These are phyloP conservation scores for Verasper variegatus DNA, from an alignment of 2,113 vertebrate species.

Conservation along the genomic window DNA sequence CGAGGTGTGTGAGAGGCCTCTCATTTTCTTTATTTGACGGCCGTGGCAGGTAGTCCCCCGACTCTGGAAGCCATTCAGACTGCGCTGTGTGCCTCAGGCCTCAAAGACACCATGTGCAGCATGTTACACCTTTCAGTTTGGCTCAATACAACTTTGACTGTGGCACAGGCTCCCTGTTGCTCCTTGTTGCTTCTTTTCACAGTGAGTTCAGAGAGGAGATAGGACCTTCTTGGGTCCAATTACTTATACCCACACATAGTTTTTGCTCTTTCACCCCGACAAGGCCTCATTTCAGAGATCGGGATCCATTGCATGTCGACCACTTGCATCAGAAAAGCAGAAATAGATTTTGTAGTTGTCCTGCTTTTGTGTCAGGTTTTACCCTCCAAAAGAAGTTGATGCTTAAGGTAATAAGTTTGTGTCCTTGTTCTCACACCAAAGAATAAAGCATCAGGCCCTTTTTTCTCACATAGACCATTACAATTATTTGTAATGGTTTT, in stretches of 20 bases:
- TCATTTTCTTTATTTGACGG: background rate
- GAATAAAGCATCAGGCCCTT: no score
- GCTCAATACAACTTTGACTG: background rate
- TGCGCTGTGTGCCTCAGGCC: background rate
- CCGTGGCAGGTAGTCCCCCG: background rate
- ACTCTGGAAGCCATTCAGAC: background rate
- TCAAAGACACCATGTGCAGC: background rate
- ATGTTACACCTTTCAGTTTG: background rate
- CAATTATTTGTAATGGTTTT: no score
- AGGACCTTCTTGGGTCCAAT: background rate
- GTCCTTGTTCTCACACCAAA: background rate
- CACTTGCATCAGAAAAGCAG: background rate
- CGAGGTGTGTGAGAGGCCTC: no score
- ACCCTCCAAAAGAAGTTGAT: background rate
- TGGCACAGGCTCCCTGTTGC: background rate
- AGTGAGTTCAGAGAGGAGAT: background rate
- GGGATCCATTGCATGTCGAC: background rate
- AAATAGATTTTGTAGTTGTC: background rate
- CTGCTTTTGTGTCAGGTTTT: background rate
- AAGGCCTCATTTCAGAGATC: background rate
- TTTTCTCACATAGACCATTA: no score
- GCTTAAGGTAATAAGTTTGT: background rate
- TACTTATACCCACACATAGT: background rate
- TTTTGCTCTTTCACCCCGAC: background rate
- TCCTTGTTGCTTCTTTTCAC: background rate